phyloP scores from a whole-genome alignment of 2,113 vertebrate species.

The Rhabdomys dilectus region DNA sequence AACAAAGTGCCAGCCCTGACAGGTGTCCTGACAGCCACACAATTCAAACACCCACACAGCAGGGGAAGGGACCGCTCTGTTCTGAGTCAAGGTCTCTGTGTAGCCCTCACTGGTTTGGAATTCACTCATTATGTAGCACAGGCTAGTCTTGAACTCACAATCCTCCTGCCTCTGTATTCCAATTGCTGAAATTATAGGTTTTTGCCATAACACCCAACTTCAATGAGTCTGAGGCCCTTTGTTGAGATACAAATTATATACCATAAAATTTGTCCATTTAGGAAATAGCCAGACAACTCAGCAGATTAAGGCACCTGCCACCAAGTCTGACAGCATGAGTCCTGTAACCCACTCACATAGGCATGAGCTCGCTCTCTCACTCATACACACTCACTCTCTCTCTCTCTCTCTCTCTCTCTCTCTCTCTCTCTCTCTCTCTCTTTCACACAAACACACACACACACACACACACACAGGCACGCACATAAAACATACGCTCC shows the following conservation, averaged over 20 bases:
- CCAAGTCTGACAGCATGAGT: neutral
- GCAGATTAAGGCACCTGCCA: neutral
- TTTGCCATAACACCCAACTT: neutral
- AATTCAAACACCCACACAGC: neutral
- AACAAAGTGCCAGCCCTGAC: neutral
- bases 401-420: no score
- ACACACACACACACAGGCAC: no score
- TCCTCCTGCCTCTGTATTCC: neutral
- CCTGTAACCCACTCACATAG: neutral
- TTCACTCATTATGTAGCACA: neutral
- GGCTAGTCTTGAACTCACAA: neutral
- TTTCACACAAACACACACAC: neutral
- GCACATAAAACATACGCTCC: neutral
- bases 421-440: no score
- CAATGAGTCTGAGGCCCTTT: neutral
- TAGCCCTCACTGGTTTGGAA: neutral
- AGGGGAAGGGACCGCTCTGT: neutral
- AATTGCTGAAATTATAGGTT: neutral
- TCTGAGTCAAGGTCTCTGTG: neutral
- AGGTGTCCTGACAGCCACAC: neutral
- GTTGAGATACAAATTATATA: neutral
- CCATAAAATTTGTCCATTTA: neutral
- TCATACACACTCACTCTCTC: no score
- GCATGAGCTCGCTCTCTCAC: no score
- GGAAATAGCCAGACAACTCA: neutral